Conservation (phyloP, 1,140 invertebrate genomes). For the Varroa destructor region DNA sequence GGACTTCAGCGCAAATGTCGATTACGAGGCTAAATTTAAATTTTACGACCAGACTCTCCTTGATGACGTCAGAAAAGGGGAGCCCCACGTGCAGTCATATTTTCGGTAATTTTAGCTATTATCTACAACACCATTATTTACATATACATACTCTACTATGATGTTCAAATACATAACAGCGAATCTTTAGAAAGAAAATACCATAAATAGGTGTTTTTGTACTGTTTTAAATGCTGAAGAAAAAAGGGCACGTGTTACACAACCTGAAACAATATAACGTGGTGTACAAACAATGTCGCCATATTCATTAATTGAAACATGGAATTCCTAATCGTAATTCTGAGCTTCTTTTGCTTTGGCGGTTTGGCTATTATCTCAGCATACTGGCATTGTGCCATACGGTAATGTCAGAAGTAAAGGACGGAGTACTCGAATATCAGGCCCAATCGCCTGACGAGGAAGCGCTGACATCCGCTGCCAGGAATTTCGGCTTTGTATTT, state of each 20-base stretch:
- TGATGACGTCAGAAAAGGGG: conserved; percentile 58
- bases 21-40: conserved; percentile 77
- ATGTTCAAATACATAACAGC: background rate
- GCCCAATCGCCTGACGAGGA: conserved; percentile 96
- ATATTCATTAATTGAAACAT: too few relatives aligned
- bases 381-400: conserved; percentile 84
- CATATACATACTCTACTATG: conserved; percentile 34
- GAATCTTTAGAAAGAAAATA: too few relatives aligned
- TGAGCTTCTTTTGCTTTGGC: conserved; percentile 30
- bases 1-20: conserved; percentile 85
- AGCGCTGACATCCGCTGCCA: conserved; percentile 85
- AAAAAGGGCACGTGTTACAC: too few relatives aligned
- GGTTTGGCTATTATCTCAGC: background rate
- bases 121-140: conserved; percentile 24
- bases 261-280: too few relatives aligned
- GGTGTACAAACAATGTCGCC: too few relatives aligned
- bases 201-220: too few relatives aligned
- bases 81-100: conserved; percentile 64
- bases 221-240: too few relatives aligned
- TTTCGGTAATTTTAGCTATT: conserved; percentile 47
- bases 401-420: conserved; percentile 87
- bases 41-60: conserved; percentile 81
- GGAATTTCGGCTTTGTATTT: conserved; percentile 98
- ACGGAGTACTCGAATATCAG: conserved; percentile 60
- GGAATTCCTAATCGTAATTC: conserved; percentile 33